Evolutionary conservation across 2,113 vertebrate species (phyloP), one percentile per base, ranked within the genome.

Genomic region (Ciconia maguari): DNA sequence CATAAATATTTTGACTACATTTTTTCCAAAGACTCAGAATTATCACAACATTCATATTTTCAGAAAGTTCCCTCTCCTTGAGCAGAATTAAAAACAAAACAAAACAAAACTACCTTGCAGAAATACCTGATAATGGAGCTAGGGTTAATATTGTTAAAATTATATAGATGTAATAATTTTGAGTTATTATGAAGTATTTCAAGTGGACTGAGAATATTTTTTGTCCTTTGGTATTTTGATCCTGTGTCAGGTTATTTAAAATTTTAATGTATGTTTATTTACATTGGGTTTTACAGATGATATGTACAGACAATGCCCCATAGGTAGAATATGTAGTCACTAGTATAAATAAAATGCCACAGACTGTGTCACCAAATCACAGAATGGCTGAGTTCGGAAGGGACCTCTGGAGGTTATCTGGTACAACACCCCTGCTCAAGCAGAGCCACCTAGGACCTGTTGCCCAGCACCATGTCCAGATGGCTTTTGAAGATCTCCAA

Each of bases 371-470:
- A 41, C 36, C 64, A 22, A 74, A 68, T 22, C n/a, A 27, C 25
- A 44, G 8, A 11, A 14, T 49, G 5, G 9, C 7, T 82, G 44
- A 42, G 13, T 7, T 8, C 82, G 60, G 54, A 82, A 48, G n/a
- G 20, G 13, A 41, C 3, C 11, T 52, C 42, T 76, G 57, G 18
- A 71, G 3, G 11, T 61, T 9, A 25, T 14, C 11, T 78, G 10
- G 9, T 27, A 44, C n/a, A 34, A 55, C 2, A 2, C 3, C 5
- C 3, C 8, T 52, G 2, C 8, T 80, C 41, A 51, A 52, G 5
- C 13, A 76, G 8, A n/a, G 19, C 6, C 19, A 6, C 16, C 5
- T 32, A n/a, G 9, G 14, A 2, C 14, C 27, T 1, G 0, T 57
- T 72, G 32, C n/a, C 5, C 9, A 38, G 17, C 21, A 25, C 11